Percentiles rank a stretch among this genome's conserved stretches.
These are phyloP conservation scores for Guaruba guarouba DNA, from an alignment of 2,113 vertebrate genomes.

Conservation along the genomic window DNA sequence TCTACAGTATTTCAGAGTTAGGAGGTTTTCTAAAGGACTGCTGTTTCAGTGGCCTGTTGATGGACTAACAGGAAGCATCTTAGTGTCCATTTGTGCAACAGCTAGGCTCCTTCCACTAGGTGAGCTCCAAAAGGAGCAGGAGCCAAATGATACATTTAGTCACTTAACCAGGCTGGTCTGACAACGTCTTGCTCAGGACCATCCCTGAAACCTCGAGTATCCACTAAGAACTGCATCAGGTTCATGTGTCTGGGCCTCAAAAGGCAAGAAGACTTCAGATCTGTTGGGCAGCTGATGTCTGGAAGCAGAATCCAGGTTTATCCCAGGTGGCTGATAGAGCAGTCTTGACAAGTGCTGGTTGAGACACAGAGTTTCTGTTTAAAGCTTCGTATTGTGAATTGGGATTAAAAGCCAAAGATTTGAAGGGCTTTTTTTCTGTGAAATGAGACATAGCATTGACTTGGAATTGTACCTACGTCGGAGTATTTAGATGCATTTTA, in stretches of 20 bases:
- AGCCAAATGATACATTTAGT: background rate
- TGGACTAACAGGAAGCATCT: background rate
- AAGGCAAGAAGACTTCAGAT: background rate
- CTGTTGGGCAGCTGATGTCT: background rate
- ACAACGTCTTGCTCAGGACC: background rate
- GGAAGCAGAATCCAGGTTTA: background rate
- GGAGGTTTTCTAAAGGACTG: background rate
- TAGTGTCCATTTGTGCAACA: background rate
- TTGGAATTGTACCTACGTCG: background rate
- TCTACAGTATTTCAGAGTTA: background rate
- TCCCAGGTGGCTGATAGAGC: background rate
- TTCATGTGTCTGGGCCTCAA: background rate
- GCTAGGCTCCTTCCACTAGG: background rate
- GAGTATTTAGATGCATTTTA: background rate
- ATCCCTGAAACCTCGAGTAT: background rate
- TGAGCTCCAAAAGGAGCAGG: background rate
- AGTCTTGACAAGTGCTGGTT: background rate
- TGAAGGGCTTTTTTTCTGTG: background rate
- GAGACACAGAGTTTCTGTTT: background rate
- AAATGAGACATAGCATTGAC: background rate
- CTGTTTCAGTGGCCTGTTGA: background rate
- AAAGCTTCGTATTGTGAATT: background rate
- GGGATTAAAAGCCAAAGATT: background rate
- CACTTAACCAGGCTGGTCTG: background rate
- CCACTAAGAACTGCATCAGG: background rate